Percentiles rank a stretch among this genome's conserved stretches.
These are phyloP conservation scores for Ooceraea biroi DNA, from an alignment of 1,140 invertebrate species.

Conservation along the genomic window DNA sequence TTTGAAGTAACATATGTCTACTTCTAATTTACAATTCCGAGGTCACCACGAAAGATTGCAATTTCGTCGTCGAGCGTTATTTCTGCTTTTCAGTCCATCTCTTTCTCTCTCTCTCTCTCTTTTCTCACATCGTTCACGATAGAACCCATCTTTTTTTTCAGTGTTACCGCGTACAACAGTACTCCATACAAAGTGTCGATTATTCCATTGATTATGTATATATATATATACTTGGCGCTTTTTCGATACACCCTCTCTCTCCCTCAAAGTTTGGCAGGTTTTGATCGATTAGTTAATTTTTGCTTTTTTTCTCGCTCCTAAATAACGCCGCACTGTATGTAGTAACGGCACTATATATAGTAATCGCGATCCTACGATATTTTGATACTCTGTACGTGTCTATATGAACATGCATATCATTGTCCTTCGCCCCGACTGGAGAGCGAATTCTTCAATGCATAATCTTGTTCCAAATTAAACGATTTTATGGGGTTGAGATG, in stretches of 20 bases:
- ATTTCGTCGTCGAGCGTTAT: conserved; percentile 46
- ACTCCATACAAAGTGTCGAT: conserved; percentile 29
- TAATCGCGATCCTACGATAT: conserved; percentile 12
- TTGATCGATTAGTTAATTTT: conserved; percentile 11
- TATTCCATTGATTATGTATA: conserved; percentile 12
- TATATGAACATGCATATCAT: conserved; percentile 18
- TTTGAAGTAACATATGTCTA: conserved; percentile 72
- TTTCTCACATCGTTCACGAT: conserved; percentile 3
- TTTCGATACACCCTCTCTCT: conserved; percentile 7
- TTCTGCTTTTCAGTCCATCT: conserved; percentile 16
- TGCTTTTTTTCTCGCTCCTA: not conserved
- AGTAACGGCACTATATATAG: too few relatives aligned
- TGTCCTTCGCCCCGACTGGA: conserved; percentile 15
- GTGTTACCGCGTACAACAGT: not conserved
- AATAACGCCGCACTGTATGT: conserved; percentile 7
- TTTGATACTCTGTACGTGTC: not conserved
- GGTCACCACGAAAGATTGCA: conserved; percentile 48
- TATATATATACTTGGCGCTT: not conserved
- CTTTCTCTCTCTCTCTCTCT: conserved; percentile 6
- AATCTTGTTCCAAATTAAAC: conserved; percentile 17
- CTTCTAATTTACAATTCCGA: conserved; percentile 76
- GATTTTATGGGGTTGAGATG: conserved; percentile 1
- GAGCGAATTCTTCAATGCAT: conserved; percentile 1
- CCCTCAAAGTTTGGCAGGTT: conserved; percentile 16
- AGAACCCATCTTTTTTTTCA: not conserved